Percentiles rank a stretch among this genome's conserved stretches.
phyloP scores from a whole-genome alignment of 2,113 vertebrate species.

The Pleuronectes platessa region DNA sequence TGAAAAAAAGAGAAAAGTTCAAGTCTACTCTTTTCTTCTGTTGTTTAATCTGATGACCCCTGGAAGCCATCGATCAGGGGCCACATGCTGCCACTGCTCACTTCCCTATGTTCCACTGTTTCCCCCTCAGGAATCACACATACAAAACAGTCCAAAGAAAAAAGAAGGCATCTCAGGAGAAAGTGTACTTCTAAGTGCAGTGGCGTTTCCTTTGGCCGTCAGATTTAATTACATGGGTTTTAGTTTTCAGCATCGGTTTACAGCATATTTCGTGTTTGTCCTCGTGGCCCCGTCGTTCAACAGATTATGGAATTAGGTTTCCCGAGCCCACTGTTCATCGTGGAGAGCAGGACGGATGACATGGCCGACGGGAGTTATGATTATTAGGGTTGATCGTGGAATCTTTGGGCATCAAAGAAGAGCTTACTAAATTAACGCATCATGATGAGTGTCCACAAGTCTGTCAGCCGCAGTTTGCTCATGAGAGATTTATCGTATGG shows the following conservation, averaged over 20 bases:
- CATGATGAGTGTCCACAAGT: slow-evolving; percentile 41
- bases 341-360: slow-evolving; percentile 54
- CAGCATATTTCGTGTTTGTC: slow-evolving; percentile 69
- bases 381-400: slow-evolving; percentile 62
- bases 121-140: slow-evolving; percentile 31
- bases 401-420: slow-evolving; percentile 67
- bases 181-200: slow-evolving; percentile 46
- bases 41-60: slow-evolving; percentile 25
- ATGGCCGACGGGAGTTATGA: slow-evolving; percentile 65
- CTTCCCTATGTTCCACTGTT: slow-evolving; percentile 20
- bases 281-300: slow-evolving; percentile 71
- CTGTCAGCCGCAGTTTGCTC: slow-evolving; percentile 6
- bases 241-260: slow-evolving; percentile 60
- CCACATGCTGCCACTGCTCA: slow-evolving; percentile 8
- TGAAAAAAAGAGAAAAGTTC: not conserved
- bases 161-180: slow-evolving; percentile 43
- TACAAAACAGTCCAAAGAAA: not conserved
- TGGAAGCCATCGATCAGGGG: slow-evolving; percentile 18
- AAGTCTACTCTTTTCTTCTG: not conserved
- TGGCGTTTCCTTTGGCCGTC: slow-evolving; percentile 54
- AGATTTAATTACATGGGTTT: slow-evolving; percentile 73
- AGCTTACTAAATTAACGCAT: slow-evolving; percentile 51
- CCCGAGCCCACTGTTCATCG: slow-evolving; percentile 55
- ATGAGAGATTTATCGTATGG: not conserved
- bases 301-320: slow-evolving; percentile 75